Evolutionary conservation across 2,888 invertebrate genomes (phyloP).

Genomic region (Zygogramma bicolorata): DNA sequence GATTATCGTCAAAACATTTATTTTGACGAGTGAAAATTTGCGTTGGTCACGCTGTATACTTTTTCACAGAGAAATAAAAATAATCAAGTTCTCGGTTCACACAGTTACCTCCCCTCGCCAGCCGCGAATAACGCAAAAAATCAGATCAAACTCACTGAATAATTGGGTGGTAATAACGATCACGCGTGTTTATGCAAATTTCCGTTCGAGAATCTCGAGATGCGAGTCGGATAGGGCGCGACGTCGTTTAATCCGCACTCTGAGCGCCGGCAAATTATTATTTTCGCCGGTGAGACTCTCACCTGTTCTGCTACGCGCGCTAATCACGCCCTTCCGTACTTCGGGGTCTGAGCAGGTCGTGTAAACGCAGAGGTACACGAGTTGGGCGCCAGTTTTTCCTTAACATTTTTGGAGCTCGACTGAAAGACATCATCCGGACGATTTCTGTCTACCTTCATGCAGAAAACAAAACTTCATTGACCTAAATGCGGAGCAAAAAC

Average conservation of each 20-base stretch:
- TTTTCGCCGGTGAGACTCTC: neutral
- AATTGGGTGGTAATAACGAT: slow-evolving; percentile 27
- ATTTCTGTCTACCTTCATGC: no score
- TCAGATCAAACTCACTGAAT: neutral
- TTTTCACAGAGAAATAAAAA: no score
- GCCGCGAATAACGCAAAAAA: neutral
- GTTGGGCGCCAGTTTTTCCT: neutral
- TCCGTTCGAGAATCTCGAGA: slow-evolving; percentile 31
- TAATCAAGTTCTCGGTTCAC: neutral
- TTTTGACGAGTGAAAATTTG: no score
- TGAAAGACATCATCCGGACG: no score
- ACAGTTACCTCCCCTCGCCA: neutral
- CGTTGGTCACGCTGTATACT: no score
- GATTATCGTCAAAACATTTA: no score
- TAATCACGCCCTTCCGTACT: neutral
- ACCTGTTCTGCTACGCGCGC: neutral
- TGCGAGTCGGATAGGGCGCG: slow-evolving; percentile 17
- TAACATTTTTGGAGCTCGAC: no score
- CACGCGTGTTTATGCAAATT: slow-evolving; percentile 37
- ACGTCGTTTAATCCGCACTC: slow-evolving; percentile 11
- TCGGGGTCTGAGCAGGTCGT: neutral
- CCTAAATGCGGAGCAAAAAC: no score
- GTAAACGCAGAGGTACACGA: neutral
- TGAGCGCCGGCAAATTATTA: neutral
- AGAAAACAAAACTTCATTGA: no score